These are phyloP conservation scores for Cercocebus atys DNA, from an alignment of 2,113 vertebrate species.

Conservation along the genomic window DNA sequence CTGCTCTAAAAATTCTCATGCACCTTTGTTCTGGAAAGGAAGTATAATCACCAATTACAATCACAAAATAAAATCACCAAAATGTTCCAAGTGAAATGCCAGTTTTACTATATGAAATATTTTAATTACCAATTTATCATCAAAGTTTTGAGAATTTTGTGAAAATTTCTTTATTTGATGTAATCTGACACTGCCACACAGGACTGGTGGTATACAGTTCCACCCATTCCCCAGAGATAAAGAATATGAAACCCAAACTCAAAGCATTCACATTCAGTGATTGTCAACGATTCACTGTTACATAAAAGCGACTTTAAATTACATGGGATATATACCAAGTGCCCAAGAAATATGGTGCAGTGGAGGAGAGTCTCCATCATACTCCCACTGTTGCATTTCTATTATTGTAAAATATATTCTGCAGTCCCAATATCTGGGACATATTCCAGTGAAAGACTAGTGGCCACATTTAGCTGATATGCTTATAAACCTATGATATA, in stretches of 20 bases:
- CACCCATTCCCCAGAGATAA: not conserved
- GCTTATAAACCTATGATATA: not conserved
- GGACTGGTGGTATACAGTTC: not conserved
- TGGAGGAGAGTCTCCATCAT: not conserved
- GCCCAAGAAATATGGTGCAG: not conserved
- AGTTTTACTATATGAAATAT: not conserved
- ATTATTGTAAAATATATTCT: not conserved
- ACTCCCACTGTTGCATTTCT: not conserved
- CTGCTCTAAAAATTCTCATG: constrained; percentile 22
- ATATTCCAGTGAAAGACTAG: not conserved
- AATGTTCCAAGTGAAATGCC: constrained; percentile 13
- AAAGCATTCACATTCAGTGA: not conserved
- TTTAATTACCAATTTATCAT: not conserved
- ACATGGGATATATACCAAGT: not conserved
- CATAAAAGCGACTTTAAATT: constrained; percentile 31
- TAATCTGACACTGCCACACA: not conserved
- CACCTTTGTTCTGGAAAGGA: constrained; percentile 10
- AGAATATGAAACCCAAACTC: not conserved
- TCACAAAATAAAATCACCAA: not conserved
- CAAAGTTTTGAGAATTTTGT: not conserved
- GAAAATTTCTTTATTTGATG: not conserved
- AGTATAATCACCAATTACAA: not conserved
- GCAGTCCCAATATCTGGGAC: not conserved
- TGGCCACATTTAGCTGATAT: not conserved
- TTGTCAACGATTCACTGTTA: not conserved